These are phyloP conservation scores for Hemicordylus capensis DNA, from an alignment of 2,113 vertebrate species.

Conservation along the genomic window DNA sequence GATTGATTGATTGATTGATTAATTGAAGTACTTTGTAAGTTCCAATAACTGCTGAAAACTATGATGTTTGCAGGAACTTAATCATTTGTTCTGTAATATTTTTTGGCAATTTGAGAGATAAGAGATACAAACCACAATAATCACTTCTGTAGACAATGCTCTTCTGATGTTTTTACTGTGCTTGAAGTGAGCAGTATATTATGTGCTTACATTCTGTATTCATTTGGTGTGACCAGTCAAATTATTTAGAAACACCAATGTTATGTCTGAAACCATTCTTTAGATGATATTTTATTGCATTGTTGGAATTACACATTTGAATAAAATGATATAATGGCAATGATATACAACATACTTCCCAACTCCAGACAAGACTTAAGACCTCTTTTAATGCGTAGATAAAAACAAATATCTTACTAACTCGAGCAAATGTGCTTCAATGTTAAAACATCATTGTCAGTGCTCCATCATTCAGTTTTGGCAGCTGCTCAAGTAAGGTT, in stretches of 20 bases:
- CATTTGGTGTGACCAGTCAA: not conserved
- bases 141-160: constrained; percentile 29
- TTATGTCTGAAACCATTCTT: not conserved
- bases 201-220: not conserved
- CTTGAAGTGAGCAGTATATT: not conserved
- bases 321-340: too few relatives aligned
- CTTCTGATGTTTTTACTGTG: not conserved
- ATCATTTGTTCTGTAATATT: not conserved
- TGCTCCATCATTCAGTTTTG: too few relatives aligned
- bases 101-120: not conserved
- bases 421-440: too few relatives aligned
- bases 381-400: too few relatives aligned
- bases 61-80: not conserved
- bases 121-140: not conserved
- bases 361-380: too few relatives aligned
- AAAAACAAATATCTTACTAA: too few relatives aligned
- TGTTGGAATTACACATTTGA: constrained; percentile 16
- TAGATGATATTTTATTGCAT: not conserved
- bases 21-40: not conserved
- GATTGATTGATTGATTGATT: too few relatives aligned
- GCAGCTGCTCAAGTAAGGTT: too few relatives aligned
- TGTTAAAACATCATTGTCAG: too few relatives aligned
- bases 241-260: not conserved
- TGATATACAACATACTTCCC: too few relatives aligned
- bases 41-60: not conserved